A percentile compares a stretch with the other conserved stretches of the same genome.
These are phyloP conservation scores for Nothura maculosa DNA, from an alignment of 2,797 vertebrate species.

Conservation along the genomic window DNA sequence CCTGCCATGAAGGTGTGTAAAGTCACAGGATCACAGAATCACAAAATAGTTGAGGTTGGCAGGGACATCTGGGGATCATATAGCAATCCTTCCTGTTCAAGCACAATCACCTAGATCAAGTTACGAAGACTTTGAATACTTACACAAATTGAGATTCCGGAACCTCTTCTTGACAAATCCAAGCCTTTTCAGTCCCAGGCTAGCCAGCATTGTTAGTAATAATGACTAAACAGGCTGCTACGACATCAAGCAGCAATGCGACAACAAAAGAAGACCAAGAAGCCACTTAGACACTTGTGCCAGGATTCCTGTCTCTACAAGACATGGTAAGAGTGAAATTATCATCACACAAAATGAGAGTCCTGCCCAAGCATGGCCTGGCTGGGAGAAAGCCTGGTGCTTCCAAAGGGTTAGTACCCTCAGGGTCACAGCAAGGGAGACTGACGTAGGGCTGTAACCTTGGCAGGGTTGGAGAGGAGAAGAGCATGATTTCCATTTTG, in stretches of 20 bases:
- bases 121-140: not conserved
- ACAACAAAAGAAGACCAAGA: not conserved
- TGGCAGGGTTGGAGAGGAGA: constrained; percentile 64
- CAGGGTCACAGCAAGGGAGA: constrained; percentile 42
- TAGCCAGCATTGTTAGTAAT: not conserved
- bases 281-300: constrained; percentile 6
- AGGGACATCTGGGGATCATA: not conserved
- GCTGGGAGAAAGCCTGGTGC: not conserved
- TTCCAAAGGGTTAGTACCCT: constrained; percentile 61
- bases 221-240: not conserved
- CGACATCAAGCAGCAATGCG: not conserved
- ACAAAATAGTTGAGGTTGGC: accelerated
- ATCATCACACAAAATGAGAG: constrained; percentile 15
- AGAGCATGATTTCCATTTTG: constrained; percentile 59
- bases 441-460: constrained; percentile 72
- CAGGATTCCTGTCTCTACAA: not conserved
- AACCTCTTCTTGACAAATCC: not conserved
- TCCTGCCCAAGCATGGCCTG: not conserved
- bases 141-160: not conserved
- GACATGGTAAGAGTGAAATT: constrained; percentile 10
- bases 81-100: not conserved
- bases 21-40: not conserved
- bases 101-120: not conserved
- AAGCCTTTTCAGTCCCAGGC: not conserved
- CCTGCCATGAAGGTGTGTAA: not conserved